phyloP scores from a whole-genome alignment of 2,113 vertebrate species.

The Toxotes jaculatrix region DNA sequence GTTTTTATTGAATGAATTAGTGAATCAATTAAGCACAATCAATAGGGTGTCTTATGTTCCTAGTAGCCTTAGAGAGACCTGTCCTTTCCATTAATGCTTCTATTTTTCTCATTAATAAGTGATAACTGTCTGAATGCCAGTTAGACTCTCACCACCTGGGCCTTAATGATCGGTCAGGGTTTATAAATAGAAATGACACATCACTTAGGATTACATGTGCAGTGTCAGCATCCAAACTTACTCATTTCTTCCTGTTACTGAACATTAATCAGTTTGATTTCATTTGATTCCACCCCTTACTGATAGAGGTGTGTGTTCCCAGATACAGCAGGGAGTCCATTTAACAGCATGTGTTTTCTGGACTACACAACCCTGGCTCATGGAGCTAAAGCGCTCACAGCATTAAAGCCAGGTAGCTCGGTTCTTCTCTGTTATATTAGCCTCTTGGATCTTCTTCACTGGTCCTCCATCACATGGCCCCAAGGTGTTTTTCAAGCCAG shows the following conservation, averaged over 20 bases:
- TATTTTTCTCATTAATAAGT: conserved; percentile 15
- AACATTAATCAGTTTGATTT: not conserved
- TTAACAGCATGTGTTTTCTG: conserved; percentile 11
- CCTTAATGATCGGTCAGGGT: not conserved
- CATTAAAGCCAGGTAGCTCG: not conserved
- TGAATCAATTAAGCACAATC: conserved; percentile 15
- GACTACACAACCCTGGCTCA: not conserved
- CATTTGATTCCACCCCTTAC: not conserved
- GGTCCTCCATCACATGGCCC: conserved; percentile 9
- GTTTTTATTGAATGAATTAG: conserved; percentile 45
- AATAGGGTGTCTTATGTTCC: not conserved
- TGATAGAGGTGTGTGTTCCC: not conserved
- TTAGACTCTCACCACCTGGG: not conserved
- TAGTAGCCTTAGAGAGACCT: conserved; percentile 9
- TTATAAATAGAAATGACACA: not conserved
- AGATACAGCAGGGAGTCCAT: conserved; percentile 24
- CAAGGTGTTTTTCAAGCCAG: conserved; percentile 28
- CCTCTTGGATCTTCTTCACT: conserved; percentile 23
- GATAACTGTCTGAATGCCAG: not conserved
- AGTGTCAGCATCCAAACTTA: not conserved
- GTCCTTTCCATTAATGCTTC: conserved; percentile 18
- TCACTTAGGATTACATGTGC: not conserved
- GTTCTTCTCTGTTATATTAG: conserved; percentile 27
- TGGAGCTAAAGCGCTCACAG: conserved; percentile 16
- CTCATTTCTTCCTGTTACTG: no score